Evolutionary conservation across 1,140 invertebrate genomes (phyloP).

Genomic region (Neodiprion virginianus): DNA sequence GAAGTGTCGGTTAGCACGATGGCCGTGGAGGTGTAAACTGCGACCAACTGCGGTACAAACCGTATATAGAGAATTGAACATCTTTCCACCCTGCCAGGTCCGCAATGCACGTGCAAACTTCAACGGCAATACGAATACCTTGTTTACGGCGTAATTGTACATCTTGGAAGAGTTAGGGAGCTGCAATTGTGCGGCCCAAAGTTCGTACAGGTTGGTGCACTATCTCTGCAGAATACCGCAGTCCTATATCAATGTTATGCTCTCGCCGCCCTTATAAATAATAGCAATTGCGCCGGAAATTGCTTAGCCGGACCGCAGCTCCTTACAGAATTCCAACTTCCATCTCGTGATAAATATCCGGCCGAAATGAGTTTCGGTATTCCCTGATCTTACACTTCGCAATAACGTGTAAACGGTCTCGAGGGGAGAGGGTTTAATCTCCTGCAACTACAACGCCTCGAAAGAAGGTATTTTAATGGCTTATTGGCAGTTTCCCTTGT

Average conservation of each 20-base stretch:
- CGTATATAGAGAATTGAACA: not conserved
- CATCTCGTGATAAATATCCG: not conserved
- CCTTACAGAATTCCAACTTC: conserved; percentile 2
- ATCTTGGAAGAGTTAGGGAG: not conserved
- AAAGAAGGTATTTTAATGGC: not conserved
- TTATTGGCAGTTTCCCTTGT: not conserved
- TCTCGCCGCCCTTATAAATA: conserved; percentile 55
- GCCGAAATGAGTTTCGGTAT: not conserved
- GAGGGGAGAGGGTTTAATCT: not conserved
- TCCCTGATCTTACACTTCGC: not conserved
- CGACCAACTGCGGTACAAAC: no score
- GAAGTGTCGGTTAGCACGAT: no score
- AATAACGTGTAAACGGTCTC: not conserved
- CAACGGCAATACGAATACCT: not conserved
- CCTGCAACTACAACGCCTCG: no score
- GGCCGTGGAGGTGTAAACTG: no score
- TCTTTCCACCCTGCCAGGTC: not conserved
- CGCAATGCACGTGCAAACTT: not conserved
- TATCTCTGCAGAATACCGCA: conserved; percentile 49
- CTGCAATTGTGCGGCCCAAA: not conserved
- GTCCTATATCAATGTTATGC: conserved; percentile 59
- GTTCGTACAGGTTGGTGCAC: conserved; percentile 13
- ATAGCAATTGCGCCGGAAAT: conserved; percentile 43
- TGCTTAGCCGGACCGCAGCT: conserved; percentile 4
- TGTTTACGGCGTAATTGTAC: not conserved